Percentiles rank a stretch among this genome's conserved stretches.
Conservation (phyloP, 23 tunicate genomes). For the Styela clava region DNA sequence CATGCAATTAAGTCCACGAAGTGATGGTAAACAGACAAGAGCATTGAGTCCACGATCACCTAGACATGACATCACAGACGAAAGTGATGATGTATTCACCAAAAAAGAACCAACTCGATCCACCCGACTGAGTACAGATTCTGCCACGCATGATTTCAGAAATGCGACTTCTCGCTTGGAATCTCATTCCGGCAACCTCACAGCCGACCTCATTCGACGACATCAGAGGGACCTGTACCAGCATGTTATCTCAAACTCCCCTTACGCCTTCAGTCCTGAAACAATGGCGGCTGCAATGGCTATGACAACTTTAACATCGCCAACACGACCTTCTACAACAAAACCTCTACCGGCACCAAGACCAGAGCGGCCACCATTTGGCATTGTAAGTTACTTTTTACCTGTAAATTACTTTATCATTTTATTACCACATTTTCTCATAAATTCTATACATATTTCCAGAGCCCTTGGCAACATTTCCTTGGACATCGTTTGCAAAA, state of each 20-base stretch:
- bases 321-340: conserved; percentile 11
- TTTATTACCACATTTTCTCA: not conserved
- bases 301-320: conserved; percentile 27
- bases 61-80: not conserved
- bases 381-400: conserved; percentile 1
- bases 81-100: conserved; percentile 1
- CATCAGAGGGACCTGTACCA: conserved; percentile 21
- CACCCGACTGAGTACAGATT: conserved; percentile 5
- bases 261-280: conserved; percentile 24
- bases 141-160: not conserved
- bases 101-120: conserved; percentile 6
- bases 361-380: not conserved
- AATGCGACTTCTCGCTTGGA: not conserved
- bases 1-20: not conserved
- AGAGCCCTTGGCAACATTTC: conserved; percentile 30
- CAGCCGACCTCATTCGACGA: conserved; percentile 16
- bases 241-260: conserved; percentile 14
- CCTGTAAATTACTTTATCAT: not conserved
- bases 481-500: not conserved
- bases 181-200: not conserved
- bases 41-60: not conserved
- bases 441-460: too few species aligned
- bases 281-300: conserved; percentile 37
- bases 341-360: not conserved
- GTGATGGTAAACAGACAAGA: not conserved